Conservation (phyloP, 2,797 vertebrate species). For the Pitangus sulphuratus region DNA sequence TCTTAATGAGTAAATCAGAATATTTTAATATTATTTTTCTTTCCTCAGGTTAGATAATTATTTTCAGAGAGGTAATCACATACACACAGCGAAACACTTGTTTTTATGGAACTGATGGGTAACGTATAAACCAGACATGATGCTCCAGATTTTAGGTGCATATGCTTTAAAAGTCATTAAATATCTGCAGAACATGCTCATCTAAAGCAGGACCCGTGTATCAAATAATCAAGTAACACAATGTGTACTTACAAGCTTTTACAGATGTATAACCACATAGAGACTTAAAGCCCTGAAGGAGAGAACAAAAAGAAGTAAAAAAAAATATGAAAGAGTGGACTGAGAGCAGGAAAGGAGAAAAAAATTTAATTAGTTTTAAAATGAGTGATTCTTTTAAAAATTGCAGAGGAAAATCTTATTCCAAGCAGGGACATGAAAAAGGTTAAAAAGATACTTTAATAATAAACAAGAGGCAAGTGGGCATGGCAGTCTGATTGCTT, state of each 20-base stretch:
- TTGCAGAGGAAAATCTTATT: rapidly evolving
- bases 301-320: not conserved
- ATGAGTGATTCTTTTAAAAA: not conserved
- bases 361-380: not conserved
- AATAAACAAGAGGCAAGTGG: not conserved
- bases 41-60: not conserved
- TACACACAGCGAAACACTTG: not conserved
- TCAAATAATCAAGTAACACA: not conserved
- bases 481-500: not conserved
- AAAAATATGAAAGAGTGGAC: not conserved
- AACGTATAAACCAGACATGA: not conserved
- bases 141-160: not conserved
- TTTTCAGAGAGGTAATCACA: not conserved
- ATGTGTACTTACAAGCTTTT: not conserved
- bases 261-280: not conserved
- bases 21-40: not conserved
- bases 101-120: rapidly evolving
- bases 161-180: not conserved
- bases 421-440: not conserved
- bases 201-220: not conserved
- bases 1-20: not conserved
- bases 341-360: not conserved
- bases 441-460: not conserved
- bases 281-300: not conserved
- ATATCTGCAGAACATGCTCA: not conserved